Conservation (phyloP, 1,140 invertebrate genomes). For the Sarcophaga peregrina region DNA sequence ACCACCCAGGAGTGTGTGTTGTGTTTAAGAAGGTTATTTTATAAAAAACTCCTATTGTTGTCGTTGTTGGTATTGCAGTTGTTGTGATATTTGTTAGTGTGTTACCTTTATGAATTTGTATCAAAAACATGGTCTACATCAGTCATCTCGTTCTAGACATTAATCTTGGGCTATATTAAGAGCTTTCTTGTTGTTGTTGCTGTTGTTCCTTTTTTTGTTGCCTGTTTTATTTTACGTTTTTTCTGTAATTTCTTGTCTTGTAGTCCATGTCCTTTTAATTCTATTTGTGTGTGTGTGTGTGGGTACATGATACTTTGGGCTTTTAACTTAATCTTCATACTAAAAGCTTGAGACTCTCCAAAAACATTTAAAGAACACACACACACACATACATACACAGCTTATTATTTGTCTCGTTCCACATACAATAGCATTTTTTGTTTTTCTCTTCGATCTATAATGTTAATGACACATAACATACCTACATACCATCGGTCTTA, state of each 20-base stretch:
- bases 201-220: background rate
- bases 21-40: background rate
- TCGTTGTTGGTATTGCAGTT: background rate
- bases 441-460: background rate
- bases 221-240: background rate
- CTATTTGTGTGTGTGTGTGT: background rate
- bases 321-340: constrained; percentile 15
- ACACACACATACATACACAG: too few species aligned
- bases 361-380: too few species aligned
- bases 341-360: background rate
- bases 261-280: background rate
- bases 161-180: background rate
- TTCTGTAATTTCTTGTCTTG: background rate
- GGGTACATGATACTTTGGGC: background rate
- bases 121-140: constrained; percentile 4
- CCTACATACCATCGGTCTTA: too few species aligned
- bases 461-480: constrained; percentile 5
- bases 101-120: constrained; percentile 19
- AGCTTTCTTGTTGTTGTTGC: background rate
- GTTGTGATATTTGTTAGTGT: background rate
- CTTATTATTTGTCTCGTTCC: background rate
- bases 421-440: too few species aligned
- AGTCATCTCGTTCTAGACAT: background rate
- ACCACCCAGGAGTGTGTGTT: background rate
- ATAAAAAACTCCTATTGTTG: too few species aligned